Evolutionary conservation across 2,888 invertebrate species (phyloP).

Genomic region (Latrodectus elegans): DNA sequence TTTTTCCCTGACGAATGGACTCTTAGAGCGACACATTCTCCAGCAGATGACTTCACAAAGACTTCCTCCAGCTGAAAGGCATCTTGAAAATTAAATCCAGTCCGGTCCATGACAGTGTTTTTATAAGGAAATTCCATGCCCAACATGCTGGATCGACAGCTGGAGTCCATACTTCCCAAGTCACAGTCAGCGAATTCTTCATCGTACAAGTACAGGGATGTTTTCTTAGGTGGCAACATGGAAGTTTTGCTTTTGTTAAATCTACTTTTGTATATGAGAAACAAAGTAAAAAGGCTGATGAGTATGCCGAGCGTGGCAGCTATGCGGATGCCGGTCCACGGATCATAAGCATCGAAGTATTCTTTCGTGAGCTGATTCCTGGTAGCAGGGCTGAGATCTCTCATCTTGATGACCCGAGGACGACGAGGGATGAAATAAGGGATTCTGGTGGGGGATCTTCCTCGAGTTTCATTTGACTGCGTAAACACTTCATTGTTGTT

Average conservation of each 20-base stretch:
- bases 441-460: conserved; percentile 21
- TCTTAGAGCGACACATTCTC: conserved; percentile 54
- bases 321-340: conserved; percentile 93
- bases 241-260: conserved; percentile 74
- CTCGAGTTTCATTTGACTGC: conserved; percentile 26
- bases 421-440: conserved; percentile 57
- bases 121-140: conserved; percentile 35
- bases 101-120: conserved; percentile 1
- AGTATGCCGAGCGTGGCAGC: conserved; percentile 93
- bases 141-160: conserved; percentile 12
- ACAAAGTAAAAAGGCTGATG: conserved; percentile 91
- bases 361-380: conserved; percentile 74
- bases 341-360: conserved; percentile 92
- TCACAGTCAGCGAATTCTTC: conserved; percentile 14
- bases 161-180: conserved; percentile 29
- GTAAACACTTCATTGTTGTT: background rate
- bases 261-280: conserved; percentile 92
- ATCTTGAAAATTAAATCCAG: conserved; percentile 21
- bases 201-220: conserved; percentile 57
- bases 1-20: conserved; percentile 33
- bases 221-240: conserved; percentile 35
- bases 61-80: conserved; percentile 57
- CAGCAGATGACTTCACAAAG: conserved; percentile 39
- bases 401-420: conserved; percentile 54
- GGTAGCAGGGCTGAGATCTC: conserved; percentile 61